These are phyloP conservation scores for Electrophaes corylata DNA, from an alignment of 2,888 invertebrate species.

Conservation along the genomic window DNA sequence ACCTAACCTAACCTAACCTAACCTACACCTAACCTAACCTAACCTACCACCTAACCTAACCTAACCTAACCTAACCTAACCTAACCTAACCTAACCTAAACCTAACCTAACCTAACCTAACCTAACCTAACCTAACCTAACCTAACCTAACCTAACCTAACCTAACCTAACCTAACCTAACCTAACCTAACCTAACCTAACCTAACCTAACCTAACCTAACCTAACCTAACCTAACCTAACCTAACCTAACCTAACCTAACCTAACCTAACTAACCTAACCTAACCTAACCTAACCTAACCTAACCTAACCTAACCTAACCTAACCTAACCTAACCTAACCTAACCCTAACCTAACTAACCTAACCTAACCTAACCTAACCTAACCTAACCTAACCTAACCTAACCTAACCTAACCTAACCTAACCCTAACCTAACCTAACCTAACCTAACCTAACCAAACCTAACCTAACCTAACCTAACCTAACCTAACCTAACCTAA, in stretches of 20 bases:
- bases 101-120: slow-evolving; percentile 37
- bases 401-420: slow-evolving; percentile 30
- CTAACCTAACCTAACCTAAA: slow-evolving; percentile 33
- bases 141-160: slow-evolving; percentile 36
- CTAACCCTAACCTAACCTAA: slow-evolving; percentile 34
- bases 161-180: slow-evolving; percentile 35
- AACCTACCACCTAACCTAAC: no score
- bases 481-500: slow-evolving; percentile 38
- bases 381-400: slow-evolving; percentile 30
- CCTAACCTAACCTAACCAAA: slow-evolving; percentile 37
- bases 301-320: slow-evolving; percentile 37
- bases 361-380: slow-evolving; percentile 34
- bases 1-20: slow-evolving; percentile 42
- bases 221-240: slow-evolving; percentile 42
- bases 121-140: slow-evolving; percentile 35
- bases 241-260: slow-evolving; percentile 37
- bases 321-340: slow-evolving; percentile 30
- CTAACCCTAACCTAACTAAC: slow-evolving; percentile 30
- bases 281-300: slow-evolving; percentile 37
- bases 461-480: slow-evolving; percentile 40
- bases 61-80: slow-evolving; percentile 36
- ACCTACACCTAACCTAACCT: slow-evolving; percentile 38
- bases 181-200: slow-evolving; percentile 40
- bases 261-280: slow-evolving; percentile 33
- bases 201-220: slow-evolving; percentile 41